Evolutionary conservation across 2,113 vertebrate genomes (phyloP), one percentile per base, ranked within the genome.

Genomic region (Malurus alboscapulatus): DNA sequence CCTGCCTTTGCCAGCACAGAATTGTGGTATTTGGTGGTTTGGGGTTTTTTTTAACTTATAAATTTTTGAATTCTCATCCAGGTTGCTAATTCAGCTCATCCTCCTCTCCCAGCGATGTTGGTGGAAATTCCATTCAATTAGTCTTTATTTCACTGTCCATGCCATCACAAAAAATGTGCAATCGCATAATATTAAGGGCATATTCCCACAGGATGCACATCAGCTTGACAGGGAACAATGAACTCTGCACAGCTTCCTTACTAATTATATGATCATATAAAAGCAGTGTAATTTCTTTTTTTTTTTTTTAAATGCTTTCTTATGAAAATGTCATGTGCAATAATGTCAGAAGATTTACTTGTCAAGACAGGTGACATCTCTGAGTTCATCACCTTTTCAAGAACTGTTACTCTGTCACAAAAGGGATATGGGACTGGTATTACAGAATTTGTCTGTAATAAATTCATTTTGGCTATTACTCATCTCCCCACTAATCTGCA

Each of bases 321-420:
- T 89, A 78, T 72, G 57, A 95, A 91, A 92, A 87, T 57, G 27
- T 63, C 81, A 91, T 48, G n/a, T 63, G 47, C 71, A 44, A 71
- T 55, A 78, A 71, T 22, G 29, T 59, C 14, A 63, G 51, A 86
- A 79, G 42, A 79, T 81, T 81, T 91, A 59, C 82, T 75, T 95
- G 32, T 75, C 69, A 81, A 66, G 91, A 83, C n/a, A 83, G 45
- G 69, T 58, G 55, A 80, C 51, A 84, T 36, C 45, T 90, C 17
- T n/a, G 69, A 10, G 51, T 84, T 93, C 55, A 50, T 54, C 47
- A 55, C 21, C 20, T 73, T 90, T 55, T 53, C 72, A 88, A 72
- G 36, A 95, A 65, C n/a, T 61, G 17, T 34, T 71, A 72, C 5
- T 26, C 53, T 45, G 13, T 61, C 66, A 85, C 38, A 87, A 87